These are phyloP conservation scores for Centroberyx gerrardi DNA, from an alignment of 2,797 vertebrate species.

Conservation along the genomic window DNA sequence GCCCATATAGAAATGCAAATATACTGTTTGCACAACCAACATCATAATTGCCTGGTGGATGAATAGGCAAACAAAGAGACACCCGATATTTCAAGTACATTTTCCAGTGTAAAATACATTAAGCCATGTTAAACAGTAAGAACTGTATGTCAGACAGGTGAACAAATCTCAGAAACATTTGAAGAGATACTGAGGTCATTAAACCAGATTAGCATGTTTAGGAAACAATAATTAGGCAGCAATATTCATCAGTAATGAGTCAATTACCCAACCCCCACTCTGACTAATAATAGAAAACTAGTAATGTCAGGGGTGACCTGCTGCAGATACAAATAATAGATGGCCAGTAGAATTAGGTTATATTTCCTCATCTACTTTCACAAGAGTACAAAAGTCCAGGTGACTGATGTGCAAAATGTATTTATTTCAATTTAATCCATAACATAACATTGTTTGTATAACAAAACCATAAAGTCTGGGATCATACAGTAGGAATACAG, in stretches of 20 bases:
- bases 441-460: not conserved
- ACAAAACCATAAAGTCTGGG: not conserved
- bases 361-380: not conserved
- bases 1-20: conserved; percentile 48
- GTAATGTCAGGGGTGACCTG: not conserved
- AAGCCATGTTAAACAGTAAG: conserved; percentile 3
- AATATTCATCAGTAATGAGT: not conserved
- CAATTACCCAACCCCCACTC: not conserved
- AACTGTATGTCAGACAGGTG: conserved; percentile 4
- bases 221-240: not conserved
- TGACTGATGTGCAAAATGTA: conserved; percentile 19
- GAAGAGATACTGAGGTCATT: not conserved
- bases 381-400: not conserved
- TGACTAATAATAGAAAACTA: not conserved
- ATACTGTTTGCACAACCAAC: conserved; percentile 57
- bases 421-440: conserved; percentile 51
- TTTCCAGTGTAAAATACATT: conserved; percentile 11
- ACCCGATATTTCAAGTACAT: conserved; percentile 20
- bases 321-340: not conserved
- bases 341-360: not conserved
- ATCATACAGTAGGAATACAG: not conserved
- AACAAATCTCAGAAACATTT: conserved; percentile 3
- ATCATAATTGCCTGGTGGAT: conserved; percentile 30
- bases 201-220: not conserved
- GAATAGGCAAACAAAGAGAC: conserved; percentile 41